Conservation (phyloP, 64 coral and sea anemone genomes). For the Pocillopora verrucosa region DNA sequence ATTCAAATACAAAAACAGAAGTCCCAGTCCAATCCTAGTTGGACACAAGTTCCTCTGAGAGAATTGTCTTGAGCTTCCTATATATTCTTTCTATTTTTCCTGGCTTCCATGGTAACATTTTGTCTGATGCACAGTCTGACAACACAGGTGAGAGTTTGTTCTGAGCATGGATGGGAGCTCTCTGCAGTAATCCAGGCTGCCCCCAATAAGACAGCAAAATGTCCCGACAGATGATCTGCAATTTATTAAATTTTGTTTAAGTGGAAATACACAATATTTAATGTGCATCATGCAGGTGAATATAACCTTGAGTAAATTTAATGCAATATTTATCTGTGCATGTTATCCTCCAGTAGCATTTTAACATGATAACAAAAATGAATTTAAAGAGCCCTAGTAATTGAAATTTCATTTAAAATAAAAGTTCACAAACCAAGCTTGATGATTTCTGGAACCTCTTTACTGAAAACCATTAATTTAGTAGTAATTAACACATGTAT, state of each 20-base stretch:
- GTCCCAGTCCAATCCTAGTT: background rate
- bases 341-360: too few species aligned
- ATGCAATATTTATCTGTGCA: too few species aligned
- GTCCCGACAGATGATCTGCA: constrained; percentile 73
- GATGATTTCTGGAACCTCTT: too few species aligned
- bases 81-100: constrained; percentile 43
- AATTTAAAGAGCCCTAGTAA: too few species aligned
- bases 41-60: background rate
- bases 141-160: constrained; percentile 58
- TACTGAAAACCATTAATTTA: too few species aligned
- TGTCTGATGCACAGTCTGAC: constrained; percentile 59
- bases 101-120: constrained; percentile 73
- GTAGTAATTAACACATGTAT: too few species aligned
- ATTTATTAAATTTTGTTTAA: background rate
- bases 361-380: too few species aligned
- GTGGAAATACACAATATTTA: too few species aligned
- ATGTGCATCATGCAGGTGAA: background rate
- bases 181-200: constrained; percentile 66
- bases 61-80: constrained; percentile 20
- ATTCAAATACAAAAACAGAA: background rate
- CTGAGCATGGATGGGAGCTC: constrained; percentile 63
- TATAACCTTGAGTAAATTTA: background rate
- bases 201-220: constrained; percentile 68
- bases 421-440: too few species aligned
- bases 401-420: too few species aligned